Evolutionary conservation across 2,113 vertebrate genomes (phyloP).

Genomic region (Gadus macrocephalus): DNA sequence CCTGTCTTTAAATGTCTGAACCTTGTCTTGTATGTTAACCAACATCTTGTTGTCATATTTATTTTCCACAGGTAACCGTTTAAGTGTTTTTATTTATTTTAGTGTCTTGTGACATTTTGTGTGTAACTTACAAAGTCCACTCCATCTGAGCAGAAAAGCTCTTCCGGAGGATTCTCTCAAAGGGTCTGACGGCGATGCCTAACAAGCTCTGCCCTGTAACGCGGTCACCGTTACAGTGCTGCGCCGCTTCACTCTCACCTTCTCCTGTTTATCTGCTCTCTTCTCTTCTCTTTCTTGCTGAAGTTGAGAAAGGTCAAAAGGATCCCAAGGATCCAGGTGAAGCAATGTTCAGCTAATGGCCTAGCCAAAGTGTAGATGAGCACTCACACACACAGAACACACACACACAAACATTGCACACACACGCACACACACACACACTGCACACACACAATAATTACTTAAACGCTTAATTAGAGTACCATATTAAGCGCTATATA

Average conservation of each 20-base stretch:
- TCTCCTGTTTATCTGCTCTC: slow-evolving; percentile 87
- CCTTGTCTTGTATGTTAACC: slow-evolving; percentile 64
- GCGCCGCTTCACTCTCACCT: slow-evolving; percentile 82
- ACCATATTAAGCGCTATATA: no score
- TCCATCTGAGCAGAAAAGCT: no score
- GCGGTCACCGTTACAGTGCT: slow-evolving; percentile 39
- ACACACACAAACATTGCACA: slow-evolving; percentile 1
- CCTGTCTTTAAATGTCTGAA: slow-evolving; percentile 43
- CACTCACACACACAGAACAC: slow-evolving; percentile 7
- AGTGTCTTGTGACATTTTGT: not conserved
- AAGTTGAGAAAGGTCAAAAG: slow-evolving; percentile 90
- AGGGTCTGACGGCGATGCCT: slow-evolving; percentile 46
- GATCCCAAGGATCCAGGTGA: slow-evolving; percentile 99
- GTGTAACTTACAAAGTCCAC: not conserved
- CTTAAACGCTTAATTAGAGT: no score
- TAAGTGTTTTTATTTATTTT: slow-evolving; percentile 51
- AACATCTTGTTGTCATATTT: slow-evolving; percentile 62
- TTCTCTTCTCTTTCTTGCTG: slow-evolving; percentile 73
- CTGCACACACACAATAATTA: no score
- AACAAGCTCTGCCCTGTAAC: slow-evolving; percentile 33
- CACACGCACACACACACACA: no score
- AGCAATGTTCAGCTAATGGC: slow-evolving; percentile 92
- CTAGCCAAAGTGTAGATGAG: slow-evolving; percentile 60
- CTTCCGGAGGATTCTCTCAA: slow-evolving; percentile 29
- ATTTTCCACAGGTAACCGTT: slow-evolving; percentile 75